Evolutionary conservation across 2,113 vertebrate genomes (phyloP), one percentile per base, ranked within the genome.

Genomic region (Tragelaphus scriptus): DNA sequence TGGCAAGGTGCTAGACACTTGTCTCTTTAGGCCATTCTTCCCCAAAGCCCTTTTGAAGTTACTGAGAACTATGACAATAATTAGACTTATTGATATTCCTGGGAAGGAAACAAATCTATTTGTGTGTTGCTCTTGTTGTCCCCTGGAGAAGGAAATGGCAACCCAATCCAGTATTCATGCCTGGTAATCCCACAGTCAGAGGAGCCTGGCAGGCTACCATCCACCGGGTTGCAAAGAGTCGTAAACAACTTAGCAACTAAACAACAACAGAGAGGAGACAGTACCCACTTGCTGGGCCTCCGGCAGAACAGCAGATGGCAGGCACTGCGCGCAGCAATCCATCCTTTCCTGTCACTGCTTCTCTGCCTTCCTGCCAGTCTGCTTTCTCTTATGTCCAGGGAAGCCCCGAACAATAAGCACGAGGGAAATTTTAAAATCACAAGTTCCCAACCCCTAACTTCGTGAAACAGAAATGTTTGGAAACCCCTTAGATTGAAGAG

Each of bases 81-180:
- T 93, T 91, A 98, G 65, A 51, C 36, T 77, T 79, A 75, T 59
- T 81, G 75, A 93, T 88, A 82, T 55, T 88, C 82, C 90, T 88
- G 82, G 40, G 77, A 96, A 97, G 79, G 77, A 97, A 96, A 81
- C 30, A 92, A 94, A 88, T 75, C 90, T 85, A 88, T 81, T 81
- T 10, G 0, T 93, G 32, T 91, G 71, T 44, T 77, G 40, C 23
- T 77, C 23, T 44, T 77, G 36, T 25, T 75, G 36, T 77, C 36
- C 40, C 40, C 71, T 77, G 40, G 71, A 44, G 40, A 77, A 77
- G 71, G 71, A 77, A 77, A 77, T 44, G 36, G 11, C 71, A 75
- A 75, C 21, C 36, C 71, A 25, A 40, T 77, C 71, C 40, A 77
- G 71, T 17, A 77, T 77, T 26, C 40, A 25, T 77, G 71, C 40